Conservation (phyloP, 2,888 invertebrate species). For the Himalopsyche anomala region DNA sequence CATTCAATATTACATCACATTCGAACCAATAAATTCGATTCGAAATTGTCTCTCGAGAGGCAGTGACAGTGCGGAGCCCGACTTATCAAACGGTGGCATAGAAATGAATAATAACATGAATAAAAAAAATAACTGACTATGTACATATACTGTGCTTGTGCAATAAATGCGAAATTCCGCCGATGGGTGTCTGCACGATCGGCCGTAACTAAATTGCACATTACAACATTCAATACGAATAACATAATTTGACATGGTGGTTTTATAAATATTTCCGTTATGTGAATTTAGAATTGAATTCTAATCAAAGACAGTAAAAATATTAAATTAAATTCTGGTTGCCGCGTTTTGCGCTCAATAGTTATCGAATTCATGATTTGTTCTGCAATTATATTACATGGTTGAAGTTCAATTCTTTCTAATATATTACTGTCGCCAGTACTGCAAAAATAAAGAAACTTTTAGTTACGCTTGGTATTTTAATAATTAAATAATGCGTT, state of each 20-base stretch:
- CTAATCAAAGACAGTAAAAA: not conserved
- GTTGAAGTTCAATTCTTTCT: too few relatives aligned
- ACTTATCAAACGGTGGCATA: constrained; percentile 23
- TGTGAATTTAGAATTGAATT: not conserved
- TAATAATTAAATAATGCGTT: too few relatives aligned
- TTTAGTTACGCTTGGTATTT: too few relatives aligned
- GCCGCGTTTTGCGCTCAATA: too few relatives aligned
- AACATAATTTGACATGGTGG: not conserved
- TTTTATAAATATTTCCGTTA: constrained; percentile 2
- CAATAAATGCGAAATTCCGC: constrained; percentile 15
- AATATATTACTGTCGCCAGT: too few relatives aligned
- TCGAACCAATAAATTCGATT: constrained; percentile 25
- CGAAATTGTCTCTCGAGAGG: constrained; percentile 3
- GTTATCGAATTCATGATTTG: too few relatives aligned
- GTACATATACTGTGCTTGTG: not conserved
- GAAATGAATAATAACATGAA: constrained; percentile 3
- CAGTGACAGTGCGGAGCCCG: not conserved
- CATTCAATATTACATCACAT: not conserved
- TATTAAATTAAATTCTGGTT: too few relatives aligned
- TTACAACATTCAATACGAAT: constrained; percentile 7
- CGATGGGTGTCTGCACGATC: constrained; percentile 8
- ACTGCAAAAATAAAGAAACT: too few relatives aligned
- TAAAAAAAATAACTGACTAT: not conserved
- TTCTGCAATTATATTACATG: too few relatives aligned
- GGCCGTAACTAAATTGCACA: not conserved